Base-by-base conservation (phyloP, 2,113 vertebrate genomes). In the Eretmochelys imbricata region DNA sequence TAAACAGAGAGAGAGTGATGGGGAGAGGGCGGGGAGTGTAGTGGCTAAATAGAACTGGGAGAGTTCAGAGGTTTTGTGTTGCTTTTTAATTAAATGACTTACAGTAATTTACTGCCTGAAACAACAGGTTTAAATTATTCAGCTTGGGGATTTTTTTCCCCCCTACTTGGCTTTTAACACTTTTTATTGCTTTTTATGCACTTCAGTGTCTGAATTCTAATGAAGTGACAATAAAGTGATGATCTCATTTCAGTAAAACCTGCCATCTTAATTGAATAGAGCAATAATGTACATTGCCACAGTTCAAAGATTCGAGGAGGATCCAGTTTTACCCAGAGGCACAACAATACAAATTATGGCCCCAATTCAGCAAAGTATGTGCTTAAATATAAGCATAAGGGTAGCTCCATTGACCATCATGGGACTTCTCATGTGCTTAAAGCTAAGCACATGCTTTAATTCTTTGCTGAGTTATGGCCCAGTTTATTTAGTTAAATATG, bases 51-150 rank as follows among this genome's bases (percentile, higher is more conserved):
- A 51, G n/a, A 24, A 79, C 31, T 38, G 6, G 48, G 42, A 62
- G 49, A 35, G 59, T 55, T 35, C 46, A 49, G 27, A 59, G 48
- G 53, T 19, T 62, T 48, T 51, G 55, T 55, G 6, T 86, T 75
- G 16, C 24, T 62, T 83, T 87, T 83, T 46, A 78, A 83, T 91
- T 83, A 76, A 59, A 76, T 51, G 50, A 53, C 12, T 17, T 59
- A 8, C 31, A 55, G 59, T 85, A 55, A 81, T 81, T 82, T 91
- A 75, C 38, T 55, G 59, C 49, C 78, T 46, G n/a, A 75, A 75
- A 72, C 59, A 49, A 82, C n/a, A 51, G n/a, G 53, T 46, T 78
- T 85, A 80, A 62, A 80, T 53, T 75, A 85, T 80, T 84, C 59
- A 85, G 48, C 55, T 48, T 65, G 19, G 11, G 12, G 53, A 29